Evolutionary conservation across 1,140 invertebrate genomes (phyloP), one percentile per base, ranked within the genome.

Genomic region (Frieseomelitta varia): DNA sequence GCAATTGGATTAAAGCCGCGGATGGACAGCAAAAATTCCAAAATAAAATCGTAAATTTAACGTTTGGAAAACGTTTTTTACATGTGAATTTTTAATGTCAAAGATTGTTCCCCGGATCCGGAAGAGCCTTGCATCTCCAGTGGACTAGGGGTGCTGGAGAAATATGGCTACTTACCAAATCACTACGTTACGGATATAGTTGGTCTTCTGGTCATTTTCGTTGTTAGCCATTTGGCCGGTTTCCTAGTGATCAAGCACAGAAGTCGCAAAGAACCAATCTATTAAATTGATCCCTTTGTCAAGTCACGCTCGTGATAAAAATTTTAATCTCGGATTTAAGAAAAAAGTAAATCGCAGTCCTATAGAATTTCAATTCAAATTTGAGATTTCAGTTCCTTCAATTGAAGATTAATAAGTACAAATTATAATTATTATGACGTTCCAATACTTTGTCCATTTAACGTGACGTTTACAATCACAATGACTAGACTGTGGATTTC

Each of bases 71-170:
- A 27, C 14, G 3, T 1, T 12, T 21, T 39, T 21, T 14, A 67
- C 27, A 34, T 61, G 11, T 19, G 27, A 72, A 39, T 39, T 4
- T 51, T 68, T 71, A 72, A 10, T 72, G 53, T 74, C 89, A 10
- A 81, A 94, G 94, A 93, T 58, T 94, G 94, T 76, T 83, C 92
- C 2, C 47, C 79, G 19, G 90, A 93, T 78, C 85, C 89, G 1
- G 91, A 93, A 67, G 86, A 91, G 72, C 92, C 93, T n/a, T 95
- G 94, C 63, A 89, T 95, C 27, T 89, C 90, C 51, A 92, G 79
- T 1, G 94, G 94, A 0, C 55, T 88, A 58, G 90, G 87, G 56
- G 94, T 95, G 1, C 79, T 95, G 11, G 89, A 92, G 19, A 93
- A 94, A 79, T 95, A 93, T 58, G 94, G 94, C 14, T 94, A 92